A percentile compares a stretch with the other conserved stretches of the same genome.
Evolutionary conservation across 1,140 invertebrate species (phyloP).

Genomic region (Drosophila ambigua): DNA sequence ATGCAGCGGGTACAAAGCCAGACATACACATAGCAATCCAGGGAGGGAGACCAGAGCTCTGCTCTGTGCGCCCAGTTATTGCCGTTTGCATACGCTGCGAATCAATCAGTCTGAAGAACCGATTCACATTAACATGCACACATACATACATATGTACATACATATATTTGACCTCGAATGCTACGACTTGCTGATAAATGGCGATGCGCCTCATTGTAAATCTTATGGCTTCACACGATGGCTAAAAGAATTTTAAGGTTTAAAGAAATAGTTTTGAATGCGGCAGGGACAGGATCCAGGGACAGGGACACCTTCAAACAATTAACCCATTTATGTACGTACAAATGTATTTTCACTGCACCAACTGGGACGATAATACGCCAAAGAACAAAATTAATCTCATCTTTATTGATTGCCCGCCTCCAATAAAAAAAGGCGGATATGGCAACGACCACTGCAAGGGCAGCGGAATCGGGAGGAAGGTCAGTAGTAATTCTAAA

Average conservation of each 20-base stretch:
- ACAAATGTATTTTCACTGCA: slow-evolving; percentile 4
- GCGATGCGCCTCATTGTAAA: slow-evolving; percentile 66
- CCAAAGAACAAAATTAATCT: too few species aligned
- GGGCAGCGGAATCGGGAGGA: slow-evolving; percentile 35
- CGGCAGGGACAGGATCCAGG: too few species aligned
- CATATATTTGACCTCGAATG: slow-evolving; percentile 68
- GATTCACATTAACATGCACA: slow-evolving; percentile 10
- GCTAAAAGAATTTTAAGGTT: slow-evolving; percentile 59
- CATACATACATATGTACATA: too few species aligned
- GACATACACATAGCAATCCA: not conserved
- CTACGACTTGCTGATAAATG: slow-evolving; percentile 37
- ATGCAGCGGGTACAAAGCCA: slow-evolving; percentile 32
- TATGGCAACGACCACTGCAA: not conserved
- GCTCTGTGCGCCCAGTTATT: slow-evolving; percentile 24
- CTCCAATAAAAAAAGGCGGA: too few species aligned
- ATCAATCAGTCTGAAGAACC: slow-evolving; percentile 73
- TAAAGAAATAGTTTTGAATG: too few species aligned
- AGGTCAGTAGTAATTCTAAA: slow-evolving; percentile 11
- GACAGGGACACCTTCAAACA: not conserved
- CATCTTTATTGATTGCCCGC: too few species aligned
- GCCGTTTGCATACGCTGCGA: slow-evolving; percentile 39
- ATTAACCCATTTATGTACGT: not conserved
- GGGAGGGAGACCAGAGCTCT: slow-evolving; percentile 1
- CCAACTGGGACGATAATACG: not conserved
- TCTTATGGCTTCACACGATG: slow-evolving; percentile 77